Conservation (phyloP, 1,140 invertebrate genomes). For the Cherax destructor region DNA sequence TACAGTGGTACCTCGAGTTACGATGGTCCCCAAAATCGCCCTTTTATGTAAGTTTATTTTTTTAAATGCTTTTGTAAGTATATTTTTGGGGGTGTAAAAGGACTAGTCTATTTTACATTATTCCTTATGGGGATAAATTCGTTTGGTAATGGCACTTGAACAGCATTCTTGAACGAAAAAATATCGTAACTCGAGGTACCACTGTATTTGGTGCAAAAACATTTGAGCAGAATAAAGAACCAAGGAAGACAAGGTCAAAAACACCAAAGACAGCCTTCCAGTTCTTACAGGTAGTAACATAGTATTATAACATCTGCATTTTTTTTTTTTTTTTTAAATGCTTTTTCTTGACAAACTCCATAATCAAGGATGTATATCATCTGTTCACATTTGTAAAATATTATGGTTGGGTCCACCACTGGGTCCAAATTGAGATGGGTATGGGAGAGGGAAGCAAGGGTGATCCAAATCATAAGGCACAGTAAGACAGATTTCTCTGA, state of each 20-base stretch:
- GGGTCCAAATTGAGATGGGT: background rate
- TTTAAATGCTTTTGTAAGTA: too few relatives aligned
- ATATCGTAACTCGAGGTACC: too few relatives aligned
- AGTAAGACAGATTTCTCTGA: constrained; percentile 16
- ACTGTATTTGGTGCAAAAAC: too few relatives aligned
- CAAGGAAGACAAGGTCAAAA: background rate
- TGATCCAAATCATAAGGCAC: constrained; percentile 16
- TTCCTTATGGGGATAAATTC: too few relatives aligned
- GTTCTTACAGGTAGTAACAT: background rate
- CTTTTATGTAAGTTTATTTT: too few relatives aligned
- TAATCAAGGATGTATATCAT: background rate
- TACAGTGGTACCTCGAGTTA: too few relatives aligned
- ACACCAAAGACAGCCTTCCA: background rate
- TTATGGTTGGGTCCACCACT: background rate
- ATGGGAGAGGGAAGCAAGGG: background rate
- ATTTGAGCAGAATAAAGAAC: background rate
- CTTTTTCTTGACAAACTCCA: background rate
- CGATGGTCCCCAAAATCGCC: too few relatives aligned
- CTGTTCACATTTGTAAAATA: background rate
- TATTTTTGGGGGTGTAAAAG: too few relatives aligned
- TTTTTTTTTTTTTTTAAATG: background rate
- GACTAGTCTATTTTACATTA: too few relatives aligned
- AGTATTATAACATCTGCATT: background rate
- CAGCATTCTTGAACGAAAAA: too few relatives aligned
- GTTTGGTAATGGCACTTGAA: too few relatives aligned